These are phyloP conservation scores for Synanceia verrucosa DNA, from an alignment of 2,797 vertebrate genomes.

Conservation along the genomic window DNA sequence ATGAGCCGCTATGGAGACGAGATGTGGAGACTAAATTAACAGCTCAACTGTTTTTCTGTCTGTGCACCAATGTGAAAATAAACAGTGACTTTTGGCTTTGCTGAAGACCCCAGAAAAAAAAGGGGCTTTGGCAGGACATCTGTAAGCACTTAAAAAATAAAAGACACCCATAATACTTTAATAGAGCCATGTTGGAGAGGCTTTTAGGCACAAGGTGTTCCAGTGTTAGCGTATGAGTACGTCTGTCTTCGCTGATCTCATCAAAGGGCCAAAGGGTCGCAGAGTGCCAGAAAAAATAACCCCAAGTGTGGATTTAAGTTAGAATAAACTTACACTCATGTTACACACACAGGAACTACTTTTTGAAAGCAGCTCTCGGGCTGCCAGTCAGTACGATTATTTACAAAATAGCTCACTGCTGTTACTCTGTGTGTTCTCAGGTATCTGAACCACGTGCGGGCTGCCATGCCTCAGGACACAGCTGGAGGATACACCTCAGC, in stretches of 20 bases:
- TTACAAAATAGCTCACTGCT: conserved; percentile 52
- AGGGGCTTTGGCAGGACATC: conserved; percentile 79
- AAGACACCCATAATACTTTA: conserved; percentile 84
- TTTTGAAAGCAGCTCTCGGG: conserved; percentile 37
- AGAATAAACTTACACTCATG: conserved; percentile 61
- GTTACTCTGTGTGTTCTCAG: conserved; percentile 78
- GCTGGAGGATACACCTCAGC: conserved; percentile 95
- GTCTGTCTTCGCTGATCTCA: conserved; percentile 63
- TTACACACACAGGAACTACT: conserved; percentile 45
- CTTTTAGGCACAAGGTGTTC: conserved; percentile 73
- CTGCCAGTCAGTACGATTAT: conserved; percentile 49
- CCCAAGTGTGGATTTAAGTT: conserved; percentile 63
- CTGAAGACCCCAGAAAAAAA: conserved; percentile 60
- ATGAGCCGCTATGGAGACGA: conserved; percentile 49
- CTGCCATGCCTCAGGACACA: conserved; percentile 90
- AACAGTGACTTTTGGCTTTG: conserved; percentile 70
- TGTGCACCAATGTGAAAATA: conserved; percentile 67
- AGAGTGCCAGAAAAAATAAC: conserved; percentile 63
- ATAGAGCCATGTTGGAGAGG: conserved; percentile 80
- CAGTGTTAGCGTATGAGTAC: conserved; percentile 54
- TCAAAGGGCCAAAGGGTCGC: conserved; percentile 57
- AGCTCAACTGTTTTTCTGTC: conserved; percentile 72
- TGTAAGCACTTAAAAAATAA: conserved; percentile 88
- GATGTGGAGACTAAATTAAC: conserved; percentile 63
- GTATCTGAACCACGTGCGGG: conserved; percentile 95